Evolutionary conservation across 2,797 vertebrate species (phyloP).

Genomic region (Prionace glauca): DNA sequence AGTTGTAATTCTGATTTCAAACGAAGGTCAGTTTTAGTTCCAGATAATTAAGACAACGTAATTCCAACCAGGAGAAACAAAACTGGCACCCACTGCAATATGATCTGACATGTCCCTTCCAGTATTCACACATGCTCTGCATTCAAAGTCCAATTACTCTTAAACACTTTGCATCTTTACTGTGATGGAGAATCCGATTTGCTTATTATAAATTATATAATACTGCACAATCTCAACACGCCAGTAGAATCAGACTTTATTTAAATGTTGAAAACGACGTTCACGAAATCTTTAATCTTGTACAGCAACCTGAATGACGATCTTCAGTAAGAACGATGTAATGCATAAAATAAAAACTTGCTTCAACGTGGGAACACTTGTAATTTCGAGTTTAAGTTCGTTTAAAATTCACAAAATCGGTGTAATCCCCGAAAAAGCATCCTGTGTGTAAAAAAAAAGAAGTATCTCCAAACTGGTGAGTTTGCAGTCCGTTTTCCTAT

Average conservation of each 20-base stretch:
- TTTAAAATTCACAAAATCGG: neutral
- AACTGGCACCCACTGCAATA: constrained; percentile 13
- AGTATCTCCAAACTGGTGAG: neutral
- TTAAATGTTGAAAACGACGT: neutral
- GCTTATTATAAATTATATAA: neutral
- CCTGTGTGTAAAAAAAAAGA: neutral
- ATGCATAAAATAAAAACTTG: neutral
- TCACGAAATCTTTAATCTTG: neutral
- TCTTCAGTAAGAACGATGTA: neutral
- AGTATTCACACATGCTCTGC: neutral
- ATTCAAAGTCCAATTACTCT: neutral
- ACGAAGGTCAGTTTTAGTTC: neutral
- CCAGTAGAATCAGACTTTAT: neutral
- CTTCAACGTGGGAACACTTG: neutral
- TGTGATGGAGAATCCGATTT: neutral
- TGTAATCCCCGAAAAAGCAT: neutral
- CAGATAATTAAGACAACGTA: neutral
- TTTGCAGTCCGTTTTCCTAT: neutral
- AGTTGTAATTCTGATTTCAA: neutral
- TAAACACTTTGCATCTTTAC: constrained; percentile 3
- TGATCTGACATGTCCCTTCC: neutral
- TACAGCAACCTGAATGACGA: neutral
- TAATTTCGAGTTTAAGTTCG: neutral
- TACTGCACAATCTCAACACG: neutral
- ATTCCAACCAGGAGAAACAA: neutral